phyloP scores from a whole-genome alignment of 1,140 invertebrate species.

The Trichogramma pretiosum region DNA sequence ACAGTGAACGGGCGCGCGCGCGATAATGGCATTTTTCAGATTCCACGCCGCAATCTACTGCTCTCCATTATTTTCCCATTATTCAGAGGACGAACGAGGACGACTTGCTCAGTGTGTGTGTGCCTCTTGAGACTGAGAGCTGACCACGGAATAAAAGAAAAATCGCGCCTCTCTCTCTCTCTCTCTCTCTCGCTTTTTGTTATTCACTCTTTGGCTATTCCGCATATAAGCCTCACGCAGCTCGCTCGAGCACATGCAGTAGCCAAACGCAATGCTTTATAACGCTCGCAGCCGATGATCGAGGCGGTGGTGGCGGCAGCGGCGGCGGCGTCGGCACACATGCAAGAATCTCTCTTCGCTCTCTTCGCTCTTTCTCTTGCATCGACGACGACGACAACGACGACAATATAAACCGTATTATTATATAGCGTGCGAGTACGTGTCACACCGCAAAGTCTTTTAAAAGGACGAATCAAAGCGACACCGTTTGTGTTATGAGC shows the following conservation, averaged over 20 bases:
- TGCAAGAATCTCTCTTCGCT: not conserved
- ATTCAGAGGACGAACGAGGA: conserved; percentile 10
- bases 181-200: not conserved
- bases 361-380: conserved; percentile 3
- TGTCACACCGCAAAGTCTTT: no score
- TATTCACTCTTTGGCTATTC: not conserved
- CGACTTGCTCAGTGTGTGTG: no score
- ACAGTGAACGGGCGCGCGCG: conserved; percentile 7
- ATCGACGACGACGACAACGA: conserved; percentile 4
- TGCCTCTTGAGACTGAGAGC: no score
- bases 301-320: not conserved
- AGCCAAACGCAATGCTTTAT: not conserved
- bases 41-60: conserved; percentile 5
- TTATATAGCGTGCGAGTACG: no score
- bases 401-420: no score
- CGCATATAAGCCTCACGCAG: not conserved
- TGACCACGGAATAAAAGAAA: conserved; percentile 17
- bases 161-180: conserved; percentile 4
- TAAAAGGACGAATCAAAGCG: no score
- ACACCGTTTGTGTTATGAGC: no score
- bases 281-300: not conserved
- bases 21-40: conserved; percentile 26
- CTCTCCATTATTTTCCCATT: conserved; percentile 22
- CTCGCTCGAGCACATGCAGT: not conserved
- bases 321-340: not conserved